Percentiles rank a stretch among this genome's conserved stretches.
Evolutionary conservation across 2,888 invertebrate species (phyloP).

Genomic region (Alviniconcha strummeri): DNA sequence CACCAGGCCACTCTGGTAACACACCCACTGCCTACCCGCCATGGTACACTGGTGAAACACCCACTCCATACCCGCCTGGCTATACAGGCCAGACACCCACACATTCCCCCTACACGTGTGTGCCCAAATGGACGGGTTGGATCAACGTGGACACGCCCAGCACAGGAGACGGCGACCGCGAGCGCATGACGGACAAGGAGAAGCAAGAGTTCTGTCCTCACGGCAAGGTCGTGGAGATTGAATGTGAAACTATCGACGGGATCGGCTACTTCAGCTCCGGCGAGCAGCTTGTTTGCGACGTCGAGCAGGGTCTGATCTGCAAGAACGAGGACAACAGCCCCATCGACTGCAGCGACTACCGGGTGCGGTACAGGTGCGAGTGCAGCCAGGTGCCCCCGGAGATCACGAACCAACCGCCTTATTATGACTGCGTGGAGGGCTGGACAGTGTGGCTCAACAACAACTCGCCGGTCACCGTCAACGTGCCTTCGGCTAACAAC

Average conservation of each 20-base stretch:
- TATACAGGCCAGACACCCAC: conserved; percentile 22
- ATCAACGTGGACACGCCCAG: conserved; percentile 45
- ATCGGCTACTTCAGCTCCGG: conserved; percentile 51
- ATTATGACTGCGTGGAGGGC: conserved; percentile 57
- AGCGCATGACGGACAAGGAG: conserved; percentile 50
- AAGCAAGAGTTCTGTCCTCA: conserved; percentile 46
- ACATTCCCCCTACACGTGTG: not conserved
- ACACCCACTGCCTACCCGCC: not conserved
- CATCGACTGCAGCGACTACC: conserved; percentile 62
- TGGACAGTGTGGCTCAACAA: conserved; percentile 72
- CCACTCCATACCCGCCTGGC: conserved; percentile 16
- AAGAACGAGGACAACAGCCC: conserved; percentile 50
- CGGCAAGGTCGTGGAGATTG: conserved; percentile 47
- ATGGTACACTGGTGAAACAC: not conserved
- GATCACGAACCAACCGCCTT: not conserved
- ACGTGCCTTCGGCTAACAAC: not conserved
- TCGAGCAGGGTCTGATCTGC: conserved; percentile 81
- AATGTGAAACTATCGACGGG: conserved; percentile 56
- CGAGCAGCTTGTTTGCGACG: conserved; percentile 58
- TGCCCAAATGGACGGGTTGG: conserved; percentile 49
- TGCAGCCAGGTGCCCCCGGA: conserved; percentile 71
- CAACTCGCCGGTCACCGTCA: not conserved
- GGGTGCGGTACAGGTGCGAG: conserved; percentile 69
- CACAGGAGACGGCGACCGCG: conserved; percentile 44
- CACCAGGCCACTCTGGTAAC: not conserved